phyloP scores from a whole-genome alignment of 2,888 invertebrate species.

The Eupithecia tripunctaria region DNA sequence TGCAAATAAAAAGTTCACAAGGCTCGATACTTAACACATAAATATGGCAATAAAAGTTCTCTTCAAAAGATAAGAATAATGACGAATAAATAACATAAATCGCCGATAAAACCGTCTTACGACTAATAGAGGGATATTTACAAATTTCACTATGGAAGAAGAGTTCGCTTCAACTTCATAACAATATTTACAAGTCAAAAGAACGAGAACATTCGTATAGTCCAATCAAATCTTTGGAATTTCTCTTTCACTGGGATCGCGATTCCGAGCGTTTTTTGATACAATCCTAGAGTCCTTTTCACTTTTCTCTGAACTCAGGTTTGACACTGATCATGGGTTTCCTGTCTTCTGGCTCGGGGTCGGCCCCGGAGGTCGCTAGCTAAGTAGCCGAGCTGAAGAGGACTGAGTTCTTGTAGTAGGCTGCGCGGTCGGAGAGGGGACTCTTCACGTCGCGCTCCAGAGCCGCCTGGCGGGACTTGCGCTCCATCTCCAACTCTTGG shows the following conservation, averaged over 20 bases:
- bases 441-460: conserved; percentile 94
- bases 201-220: conserved; percentile 56
- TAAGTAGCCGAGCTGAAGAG: conserved; percentile 94
- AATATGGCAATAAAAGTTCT: conserved; percentile 84
- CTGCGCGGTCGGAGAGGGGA: conserved; percentile 91
- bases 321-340: conserved; percentile 84
- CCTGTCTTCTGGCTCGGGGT: conserved; percentile 75
- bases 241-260: conserved; percentile 74
- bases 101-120: conserved; percentile 77
- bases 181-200: conserved; percentile 83
- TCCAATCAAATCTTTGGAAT: conserved; percentile 50
- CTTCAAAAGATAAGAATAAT: conserved; percentile 79
- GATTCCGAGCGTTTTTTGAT: conserved; percentile 7
- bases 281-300: conserved; percentile 32
- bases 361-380: conserved; percentile 76
- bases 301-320: conserved; percentile 82
- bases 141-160: conserved; percentile 85
- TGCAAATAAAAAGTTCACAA: conserved; percentile 56
- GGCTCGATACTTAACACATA: conserved; percentile 77
- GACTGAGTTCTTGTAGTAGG: conserved; percentile 95
- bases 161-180: conserved; percentile 71
- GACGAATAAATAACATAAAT: conserved; percentile 80
- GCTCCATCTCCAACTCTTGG: conserved; percentile 94
- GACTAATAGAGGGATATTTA: conserved; percentile 78
- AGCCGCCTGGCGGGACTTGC: conserved; percentile 92